These are phyloP conservation scores for Halcyon leucocephala DNA, from an alignment of 2,797 vertebrate species.

Conservation along the genomic window DNA sequence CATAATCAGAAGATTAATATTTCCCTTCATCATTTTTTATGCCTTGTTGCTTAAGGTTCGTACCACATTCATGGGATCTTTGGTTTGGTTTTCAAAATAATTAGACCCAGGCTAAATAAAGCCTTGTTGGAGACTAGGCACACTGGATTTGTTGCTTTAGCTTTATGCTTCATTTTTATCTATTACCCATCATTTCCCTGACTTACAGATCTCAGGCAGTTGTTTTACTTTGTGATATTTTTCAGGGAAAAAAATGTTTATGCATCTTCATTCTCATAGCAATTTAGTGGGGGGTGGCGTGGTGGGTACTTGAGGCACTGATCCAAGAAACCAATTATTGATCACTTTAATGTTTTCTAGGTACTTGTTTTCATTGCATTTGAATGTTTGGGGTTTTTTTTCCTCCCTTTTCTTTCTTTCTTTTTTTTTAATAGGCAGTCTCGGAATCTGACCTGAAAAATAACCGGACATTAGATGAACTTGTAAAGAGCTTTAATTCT, in stretches of 20 bases:
- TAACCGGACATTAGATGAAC: slow-evolving; percentile 91
- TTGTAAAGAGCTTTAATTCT: slow-evolving; percentile 87
- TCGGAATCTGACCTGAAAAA: slow-evolving; percentile 91
- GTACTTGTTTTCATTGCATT: neutral
- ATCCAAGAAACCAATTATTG: neutral
- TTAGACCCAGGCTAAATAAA: neutral
- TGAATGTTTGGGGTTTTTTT: neutral
- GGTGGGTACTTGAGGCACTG: neutral
- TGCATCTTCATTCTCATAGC: neutral
- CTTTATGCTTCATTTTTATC: neutral
- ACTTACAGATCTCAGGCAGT: neutral
- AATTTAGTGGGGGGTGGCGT: neutral
- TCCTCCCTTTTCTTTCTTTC: neutral
- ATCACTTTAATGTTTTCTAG: slow-evolving; percentile 27
- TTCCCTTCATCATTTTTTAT: neutral
- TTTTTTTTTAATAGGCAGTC: slow-evolving; percentile 79
- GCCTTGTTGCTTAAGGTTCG: neutral
- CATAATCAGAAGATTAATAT: neutral
- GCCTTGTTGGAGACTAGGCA: neutral
- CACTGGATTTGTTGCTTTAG: neutral
- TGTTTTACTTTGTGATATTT: neutral
- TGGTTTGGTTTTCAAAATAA: neutral
- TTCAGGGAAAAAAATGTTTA: neutral
- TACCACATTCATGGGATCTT: neutral
- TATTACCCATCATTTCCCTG: neutral